Conservation (phyloP, 2,797 vertebrate genomes). For the Mormyrus proboscirostris region DNA sequence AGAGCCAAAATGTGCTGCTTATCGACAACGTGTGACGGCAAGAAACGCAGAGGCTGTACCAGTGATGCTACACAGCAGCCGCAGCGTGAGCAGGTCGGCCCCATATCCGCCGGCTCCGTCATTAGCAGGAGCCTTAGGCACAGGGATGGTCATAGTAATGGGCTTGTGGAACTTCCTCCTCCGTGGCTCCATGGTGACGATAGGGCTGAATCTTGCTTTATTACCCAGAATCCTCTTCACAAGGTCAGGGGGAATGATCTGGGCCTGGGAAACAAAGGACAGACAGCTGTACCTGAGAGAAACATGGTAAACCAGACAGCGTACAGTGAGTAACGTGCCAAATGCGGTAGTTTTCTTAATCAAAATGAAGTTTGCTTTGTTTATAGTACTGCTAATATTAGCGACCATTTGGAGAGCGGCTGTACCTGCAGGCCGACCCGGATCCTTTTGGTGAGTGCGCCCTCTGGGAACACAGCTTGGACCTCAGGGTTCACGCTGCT, state of each 20-base stretch:
- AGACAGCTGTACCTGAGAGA: background rate
- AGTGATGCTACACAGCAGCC: slow-evolving; percentile 93
- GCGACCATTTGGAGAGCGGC: background rate
- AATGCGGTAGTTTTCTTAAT: background rate
- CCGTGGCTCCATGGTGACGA: slow-evolving; percentile 89
- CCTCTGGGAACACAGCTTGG: slow-evolving; percentile 93
- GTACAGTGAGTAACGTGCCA: background rate
- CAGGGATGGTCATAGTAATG: slow-evolving; percentile 94
- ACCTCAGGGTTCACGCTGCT: slow-evolving; percentile 90
- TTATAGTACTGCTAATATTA: background rate
- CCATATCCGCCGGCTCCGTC: slow-evolving; percentile 74
- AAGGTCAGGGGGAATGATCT: slow-evolving; percentile 80
- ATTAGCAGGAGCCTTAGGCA: slow-evolving; percentile 76
- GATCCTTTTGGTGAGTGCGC: slow-evolving; percentile 90
- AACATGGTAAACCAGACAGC: background rate
- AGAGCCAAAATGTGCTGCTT: background rate
- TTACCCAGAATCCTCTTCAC: slow-evolving; percentile 89
- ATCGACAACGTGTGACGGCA: background rate
- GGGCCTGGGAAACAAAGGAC: slow-evolving; percentile 64
- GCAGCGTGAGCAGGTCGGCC: slow-evolving; percentile 79
- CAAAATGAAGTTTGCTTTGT: background rate
- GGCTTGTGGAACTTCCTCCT: slow-evolving; percentile 97
- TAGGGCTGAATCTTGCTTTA: slow-evolving; percentile 90
- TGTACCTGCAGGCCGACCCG: slow-evolving; percentile 90
- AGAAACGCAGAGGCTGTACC: slow-evolving; percentile 53